Evolutionary conservation across 2,113 vertebrate species (phyloP), one percentile per base, ranked within the genome.

Genomic region (Syngnathoides biaculeatus): DNA sequence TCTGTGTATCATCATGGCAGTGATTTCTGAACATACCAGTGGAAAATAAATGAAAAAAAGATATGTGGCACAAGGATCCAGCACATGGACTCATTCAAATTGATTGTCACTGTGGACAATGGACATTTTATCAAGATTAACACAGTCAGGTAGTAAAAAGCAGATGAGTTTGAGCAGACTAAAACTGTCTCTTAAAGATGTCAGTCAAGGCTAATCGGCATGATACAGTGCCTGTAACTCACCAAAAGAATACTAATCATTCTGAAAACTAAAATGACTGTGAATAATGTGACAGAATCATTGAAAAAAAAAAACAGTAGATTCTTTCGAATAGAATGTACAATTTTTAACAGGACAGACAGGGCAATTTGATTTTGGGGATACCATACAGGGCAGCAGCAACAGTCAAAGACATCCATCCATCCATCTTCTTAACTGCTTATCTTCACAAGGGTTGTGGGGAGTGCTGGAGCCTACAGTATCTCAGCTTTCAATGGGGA

Each of bases 131-230:
- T 14, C 8, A 30, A 57, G 26, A 30, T 2, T 35, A 14, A 17
- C 55, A 30, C 55, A 57, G 15, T 57, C 55, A 30, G 55, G 13
- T 17, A 17, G 55, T 57, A 57, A 30, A 57, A 57, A 8, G 55
- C 26, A 19, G 55, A 57, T 35, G 55, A 57, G 55, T 30, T 57
- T 26, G 30, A 57, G 55, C 30, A 15, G 26, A 6, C 30, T 57
- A 30, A 57, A 57, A 57, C 26, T 17, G 55, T 17, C 55, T 57
- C 26, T 30, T 30, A 26, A 17, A 30, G 55, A 30, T 57, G 55
- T 57, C 48, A 52, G 48, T 52, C 55, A 30, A 30, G 26, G 55
- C 55, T 57, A 57, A 57, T 57, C 30, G 26, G 27, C 55, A 30
- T 30, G 55, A 57, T 27, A 30, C 26, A 30, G 24, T 19, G 15